These are phyloP conservation scores for Lates japonicus DNA, from an alignment of 2,797 vertebrate species.

Conservation along the genomic window DNA sequence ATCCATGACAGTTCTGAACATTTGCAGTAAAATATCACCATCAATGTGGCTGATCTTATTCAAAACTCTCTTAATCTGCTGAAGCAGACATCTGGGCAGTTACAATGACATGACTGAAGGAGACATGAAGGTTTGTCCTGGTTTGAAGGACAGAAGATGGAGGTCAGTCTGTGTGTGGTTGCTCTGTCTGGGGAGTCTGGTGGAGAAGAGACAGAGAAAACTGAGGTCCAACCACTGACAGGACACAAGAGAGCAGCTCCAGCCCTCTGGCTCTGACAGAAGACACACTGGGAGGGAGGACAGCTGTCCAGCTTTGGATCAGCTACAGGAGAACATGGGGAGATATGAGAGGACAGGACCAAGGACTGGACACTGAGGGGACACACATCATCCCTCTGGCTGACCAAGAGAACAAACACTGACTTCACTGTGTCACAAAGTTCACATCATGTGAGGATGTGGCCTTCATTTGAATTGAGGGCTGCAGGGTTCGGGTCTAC, in stretches of 20 bases:
- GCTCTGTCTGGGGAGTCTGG: constrained; percentile 4
- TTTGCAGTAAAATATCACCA: background rate
- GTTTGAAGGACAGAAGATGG: constrained; percentile 20
- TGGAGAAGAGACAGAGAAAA: constrained; percentile 1
- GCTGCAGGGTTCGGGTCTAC: background rate
- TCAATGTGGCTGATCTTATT: background rate
- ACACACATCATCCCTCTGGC: constrained; percentile 19
- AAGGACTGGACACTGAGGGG: constrained; percentile 27
- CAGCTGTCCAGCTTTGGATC: constrained; percentile 42
- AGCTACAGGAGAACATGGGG: no score
- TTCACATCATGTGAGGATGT: constrained; percentile 3
- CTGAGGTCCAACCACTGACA: constrained; percentile 12
- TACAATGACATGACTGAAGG: background rate
- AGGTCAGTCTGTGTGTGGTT: constrained; percentile 21
- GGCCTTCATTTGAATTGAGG: constrained; percentile 21
- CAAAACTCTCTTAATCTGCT: background rate
- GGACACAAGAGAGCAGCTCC: constrained; percentile 32
- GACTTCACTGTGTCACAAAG: constrained; percentile 24
- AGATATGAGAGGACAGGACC: no score
- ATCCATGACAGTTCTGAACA: background rate
- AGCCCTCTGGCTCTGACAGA: constrained; percentile 44
- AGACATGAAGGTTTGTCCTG: background rate
- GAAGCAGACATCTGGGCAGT: background rate
- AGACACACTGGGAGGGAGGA: constrained; percentile 32
- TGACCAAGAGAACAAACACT: constrained; percentile 21